Conservation (phyloP, 2,113 vertebrate species). For the Colius striatus region DNA sequence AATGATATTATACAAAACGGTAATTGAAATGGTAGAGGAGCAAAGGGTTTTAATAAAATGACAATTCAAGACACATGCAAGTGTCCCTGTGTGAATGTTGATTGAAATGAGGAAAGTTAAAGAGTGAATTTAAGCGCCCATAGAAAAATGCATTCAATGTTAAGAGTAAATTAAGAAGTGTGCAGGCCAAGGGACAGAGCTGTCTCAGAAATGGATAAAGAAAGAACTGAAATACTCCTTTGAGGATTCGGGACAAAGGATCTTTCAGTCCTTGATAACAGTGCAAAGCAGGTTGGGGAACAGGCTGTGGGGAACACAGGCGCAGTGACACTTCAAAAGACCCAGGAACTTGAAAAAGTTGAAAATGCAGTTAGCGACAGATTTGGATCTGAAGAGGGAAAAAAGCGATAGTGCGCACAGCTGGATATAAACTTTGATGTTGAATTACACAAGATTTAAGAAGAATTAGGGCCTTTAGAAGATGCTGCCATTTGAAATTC, state of each 20-base stretch:
- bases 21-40: constrained; percentile 44
- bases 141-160: neutral
- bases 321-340: constrained; percentile 36
- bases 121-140: constrained; percentile 46
- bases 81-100: constrained; percentile 10
- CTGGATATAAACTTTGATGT: constrained; percentile 56
- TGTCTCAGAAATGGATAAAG: constrained; percentile 8
- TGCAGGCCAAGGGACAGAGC: neutral
- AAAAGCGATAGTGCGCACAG: constrained; percentile 46
- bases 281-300: constrained; percentile 51
- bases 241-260: constrained; percentile 52
- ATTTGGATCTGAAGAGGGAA: constrained; percentile 52
- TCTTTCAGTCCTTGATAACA: constrained; percentile 28
- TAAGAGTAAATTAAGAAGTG: constrained; percentile 53
- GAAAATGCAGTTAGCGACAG: constrained; percentile 36
- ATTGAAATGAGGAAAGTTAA: constrained; percentile 36
- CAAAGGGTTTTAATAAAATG: constrained; percentile 52
- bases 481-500: constrained; percentile 5
- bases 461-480: constrained; percentile 37
- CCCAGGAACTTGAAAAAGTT: constrained; percentile 42
- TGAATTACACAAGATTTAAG: constrained; percentile 47
- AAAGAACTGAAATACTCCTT: constrained; percentile 38
- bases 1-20: constrained; percentile 37
- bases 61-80: constrained; percentile 33
- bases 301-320: constrained; percentile 19